A percentile compares a stretch with the other conserved stretches of the same genome.
These are phyloP conservation scores for Triops longicaudatus DNA, from an alignment of 1,140 invertebrate species.

Conservation along the genomic window DNA sequence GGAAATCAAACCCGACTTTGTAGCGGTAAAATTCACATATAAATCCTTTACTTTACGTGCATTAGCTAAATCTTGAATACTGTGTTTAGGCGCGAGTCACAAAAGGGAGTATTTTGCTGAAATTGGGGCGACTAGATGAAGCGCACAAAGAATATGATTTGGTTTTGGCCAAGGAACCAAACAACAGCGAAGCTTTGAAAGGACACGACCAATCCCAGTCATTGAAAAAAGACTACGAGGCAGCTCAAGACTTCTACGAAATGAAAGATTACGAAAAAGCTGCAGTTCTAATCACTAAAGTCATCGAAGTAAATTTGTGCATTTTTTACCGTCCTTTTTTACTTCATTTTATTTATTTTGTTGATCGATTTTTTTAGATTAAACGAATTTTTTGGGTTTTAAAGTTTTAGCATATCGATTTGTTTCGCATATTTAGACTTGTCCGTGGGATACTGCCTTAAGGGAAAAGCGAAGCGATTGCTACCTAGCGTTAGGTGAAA, in stretches of 20 bases:
- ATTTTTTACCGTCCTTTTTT: too few relatives aligned
- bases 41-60: conserved; percentile 18
- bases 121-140: conserved; percentile 73
- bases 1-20: conserved; percentile 90
- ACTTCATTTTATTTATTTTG: conserved; percentile 13
- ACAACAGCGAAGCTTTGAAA: conserved; percentile 63
- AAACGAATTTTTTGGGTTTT: not conserved
- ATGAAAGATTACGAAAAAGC: conserved; percentile 60
- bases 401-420: conserved; percentile 28
- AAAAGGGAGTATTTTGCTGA: conserved; percentile 75
- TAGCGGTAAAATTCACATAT: conserved; percentile 46
- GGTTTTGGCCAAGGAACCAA: conserved; percentile 62
- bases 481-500: conserved; percentile 69
- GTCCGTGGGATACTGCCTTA: conserved; percentile 78
- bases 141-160: conserved; percentile 72
- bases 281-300: conserved; percentile 55
- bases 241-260: conserved; percentile 56
- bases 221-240: conserved; percentile 54
- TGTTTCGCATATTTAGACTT: conserved; percentile 42
- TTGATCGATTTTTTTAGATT: conserved; percentile 18
- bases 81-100: conserved; percentile 65
- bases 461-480: conserved; percentile 78
- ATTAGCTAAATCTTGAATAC: conserved; percentile 26
- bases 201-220: conserved; percentile 55
- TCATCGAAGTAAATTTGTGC: conserved; percentile 57